Evolutionary conservation across 2,797 vertebrate genomes (phyloP).

Genomic region (Eospalax fontanierii): DNA sequence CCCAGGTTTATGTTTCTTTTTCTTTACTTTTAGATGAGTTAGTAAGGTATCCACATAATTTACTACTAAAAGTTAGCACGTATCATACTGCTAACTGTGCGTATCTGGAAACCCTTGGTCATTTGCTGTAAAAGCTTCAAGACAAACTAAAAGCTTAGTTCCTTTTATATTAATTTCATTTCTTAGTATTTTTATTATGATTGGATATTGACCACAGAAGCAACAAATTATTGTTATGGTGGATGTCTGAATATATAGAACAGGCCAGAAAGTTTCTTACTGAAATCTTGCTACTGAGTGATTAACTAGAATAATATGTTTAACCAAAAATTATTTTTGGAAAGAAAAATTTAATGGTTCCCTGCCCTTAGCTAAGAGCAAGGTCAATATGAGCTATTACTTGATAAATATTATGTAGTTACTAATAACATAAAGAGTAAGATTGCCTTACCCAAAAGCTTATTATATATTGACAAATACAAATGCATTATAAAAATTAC

Average conservation of each 20-base stretch:
- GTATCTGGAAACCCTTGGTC: neutral
- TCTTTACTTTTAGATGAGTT: slow-evolving; percentile 33
- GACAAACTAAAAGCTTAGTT: slow-evolving; percentile 26
- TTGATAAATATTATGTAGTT: neutral
- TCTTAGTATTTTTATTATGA: slow-evolving; percentile 1
- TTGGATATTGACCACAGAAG: neutral
- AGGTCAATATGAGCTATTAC: neutral
- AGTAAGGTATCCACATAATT: neutral
- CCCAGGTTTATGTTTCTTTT: neutral
- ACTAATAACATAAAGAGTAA: neutral
- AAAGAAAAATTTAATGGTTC: neutral
- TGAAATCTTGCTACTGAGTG: slow-evolving; percentile 1
- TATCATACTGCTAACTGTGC: neutral
- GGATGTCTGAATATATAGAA: neutral
- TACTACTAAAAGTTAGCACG: neutral
- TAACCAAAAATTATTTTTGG: slow-evolving; percentile 13
- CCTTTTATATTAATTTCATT: slow-evolving; percentile 22
- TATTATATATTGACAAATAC: neutral
- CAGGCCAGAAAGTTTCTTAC: neutral
- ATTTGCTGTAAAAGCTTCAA: slow-evolving; percentile 14
- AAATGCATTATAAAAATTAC: neutral
- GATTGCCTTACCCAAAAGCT: neutral
- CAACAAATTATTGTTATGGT: neutral
- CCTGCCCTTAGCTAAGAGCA: neutral
- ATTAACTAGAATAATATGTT: slow-evolving; percentile 10